Evolutionary conservation across 2,888 invertebrate species (phyloP), one percentile per base, ranked within the genome.

Genomic region (Aporophyla nigra): DNA sequence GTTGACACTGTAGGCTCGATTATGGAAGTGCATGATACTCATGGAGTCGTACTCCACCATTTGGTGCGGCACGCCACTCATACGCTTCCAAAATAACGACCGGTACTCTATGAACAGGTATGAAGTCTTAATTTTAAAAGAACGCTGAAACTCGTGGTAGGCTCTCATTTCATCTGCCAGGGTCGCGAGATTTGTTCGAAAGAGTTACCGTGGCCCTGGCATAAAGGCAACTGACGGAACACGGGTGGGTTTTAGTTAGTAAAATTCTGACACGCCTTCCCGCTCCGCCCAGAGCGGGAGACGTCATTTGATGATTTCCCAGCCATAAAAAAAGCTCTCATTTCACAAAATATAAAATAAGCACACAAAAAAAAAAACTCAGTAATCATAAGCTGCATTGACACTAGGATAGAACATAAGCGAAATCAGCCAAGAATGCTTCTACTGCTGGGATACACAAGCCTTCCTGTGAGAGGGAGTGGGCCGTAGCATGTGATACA

Each of bases 1-100:
- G 66, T 95, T 95, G 12, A 81, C 79, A 62, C 92, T 95, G 79
- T 89, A 96, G 0, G 94, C 94, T 21, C 94, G 87, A 40, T 94
- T 94, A 75, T 94, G 94, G 87, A 96, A 96, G 51, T 96, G 95
- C 95, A 96, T 95, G 16, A 95, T 78, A 76, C 96, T 96, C 87
- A 90, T 85, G 0, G 95, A 93, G 71, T 96, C 95, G 72, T 95
- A 96, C 76, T 96, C 95, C 7, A 91, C 88, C 21, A 91, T 19
- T n/a, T 87, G 89, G 54, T 86, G 71, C 3, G 76, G 70, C 1
- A 63, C 24, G 0, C 88, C 86, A 0, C 80, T 76, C 5, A 65
- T 53, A 59, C 86, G 87, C 5, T 92, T 86, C 12, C 85, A 86
- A 78, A 92, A 95, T 43, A 95, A 83, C 5, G 84, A 59, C 5